phyloP scores from a whole-genome alignment of 2,113 vertebrate genomes.

The Gopherus flavomarginatus region DNA sequence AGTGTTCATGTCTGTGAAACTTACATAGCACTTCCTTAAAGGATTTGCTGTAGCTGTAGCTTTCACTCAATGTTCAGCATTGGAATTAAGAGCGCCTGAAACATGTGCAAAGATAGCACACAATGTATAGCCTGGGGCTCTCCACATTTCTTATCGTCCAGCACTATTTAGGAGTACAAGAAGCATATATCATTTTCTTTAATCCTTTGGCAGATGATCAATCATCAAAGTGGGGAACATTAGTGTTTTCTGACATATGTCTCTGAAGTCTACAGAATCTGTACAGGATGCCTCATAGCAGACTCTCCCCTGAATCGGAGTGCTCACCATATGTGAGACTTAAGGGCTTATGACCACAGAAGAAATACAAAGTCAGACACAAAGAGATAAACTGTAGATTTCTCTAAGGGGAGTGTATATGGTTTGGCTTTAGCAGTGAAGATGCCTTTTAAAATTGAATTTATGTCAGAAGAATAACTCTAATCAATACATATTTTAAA shows the following conservation, averaged over 20 bases:
- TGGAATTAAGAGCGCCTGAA: background rate
- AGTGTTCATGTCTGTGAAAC: background rate
- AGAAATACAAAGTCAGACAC: background rate
- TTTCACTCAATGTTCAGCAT: background rate
- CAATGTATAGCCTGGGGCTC: background rate
- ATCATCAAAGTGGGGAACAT: background rate
- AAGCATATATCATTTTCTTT: background rate
- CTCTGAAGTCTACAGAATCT: background rate
- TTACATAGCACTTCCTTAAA: background rate
- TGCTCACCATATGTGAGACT: background rate
- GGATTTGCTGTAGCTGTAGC: background rate
- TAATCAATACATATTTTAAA: background rate
- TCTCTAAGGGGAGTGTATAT: background rate
- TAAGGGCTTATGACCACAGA: background rate
- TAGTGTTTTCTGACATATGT: background rate
- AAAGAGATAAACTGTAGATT: background rate
- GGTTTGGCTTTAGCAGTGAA: background rate
- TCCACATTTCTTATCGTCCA: background rate
- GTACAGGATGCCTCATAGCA: background rate
- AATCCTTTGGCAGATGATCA: background rate
- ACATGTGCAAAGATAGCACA: background rate
- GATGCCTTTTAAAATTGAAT: background rate
- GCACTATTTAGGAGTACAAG: background rate
- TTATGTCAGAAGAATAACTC: background rate
- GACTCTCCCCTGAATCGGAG: background rate